phyloP scores from a whole-genome alignment of 2,888 invertebrate species.

The Mesorhabditis sp. region DNA sequence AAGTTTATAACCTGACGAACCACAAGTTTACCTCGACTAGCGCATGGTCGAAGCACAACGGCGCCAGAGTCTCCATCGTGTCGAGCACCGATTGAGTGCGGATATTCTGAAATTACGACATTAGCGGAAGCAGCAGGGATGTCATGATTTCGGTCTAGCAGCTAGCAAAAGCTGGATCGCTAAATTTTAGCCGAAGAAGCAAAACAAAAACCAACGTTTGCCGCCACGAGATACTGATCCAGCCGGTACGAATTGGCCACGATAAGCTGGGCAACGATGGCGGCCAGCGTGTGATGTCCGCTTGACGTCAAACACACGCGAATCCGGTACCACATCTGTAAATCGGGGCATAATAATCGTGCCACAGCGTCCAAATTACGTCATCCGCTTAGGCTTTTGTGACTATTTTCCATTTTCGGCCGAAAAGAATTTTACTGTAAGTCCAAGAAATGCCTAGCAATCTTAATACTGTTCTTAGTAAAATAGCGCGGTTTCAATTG shows the following conservation, averaged over 20 bases:
- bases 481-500: no score
- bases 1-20: no score
- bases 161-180: no score
- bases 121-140: no score
- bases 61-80: background rate
- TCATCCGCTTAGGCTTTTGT: no score
- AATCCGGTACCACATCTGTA: conserved; percentile 15
- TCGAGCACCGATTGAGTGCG: background rate
- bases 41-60: background rate
- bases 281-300: conserved; percentile 11
- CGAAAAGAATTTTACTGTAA: no score
- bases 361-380: no score
- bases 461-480: no score
- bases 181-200: no score
- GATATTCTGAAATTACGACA: background rate
- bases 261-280: conserved; percentile 9
- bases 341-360: background rate
- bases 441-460: no score
- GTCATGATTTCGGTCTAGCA: no score
- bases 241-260: background rate
- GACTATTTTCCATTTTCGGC: no score
- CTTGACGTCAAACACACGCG: conserved; percentile 11
- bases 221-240: background rate
- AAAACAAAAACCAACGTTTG: background rate
- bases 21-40: background rate